phyloP scores from a whole-genome alignment of 2,888 invertebrate genomes.

The Eurois occulta region DNA sequence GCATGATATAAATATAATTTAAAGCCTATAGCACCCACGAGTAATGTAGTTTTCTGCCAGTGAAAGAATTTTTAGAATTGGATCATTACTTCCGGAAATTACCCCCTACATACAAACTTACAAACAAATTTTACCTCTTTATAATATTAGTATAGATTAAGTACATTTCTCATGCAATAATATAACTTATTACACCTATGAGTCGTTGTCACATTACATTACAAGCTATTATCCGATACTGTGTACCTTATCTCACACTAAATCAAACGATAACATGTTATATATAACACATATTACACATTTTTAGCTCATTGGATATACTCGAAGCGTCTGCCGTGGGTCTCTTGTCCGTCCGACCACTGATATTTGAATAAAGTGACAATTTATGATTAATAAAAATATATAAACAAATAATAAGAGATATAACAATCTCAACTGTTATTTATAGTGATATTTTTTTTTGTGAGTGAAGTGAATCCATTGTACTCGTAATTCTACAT shows the following conservation, averaged over 20 bases:
- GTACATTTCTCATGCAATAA: conserved; percentile 22
- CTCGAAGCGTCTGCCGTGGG: conserved; percentile 5
- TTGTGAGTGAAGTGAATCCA: conserved; percentile 27
- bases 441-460: background rate
- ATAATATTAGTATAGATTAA: background rate
- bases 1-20: too few relatives aligned
- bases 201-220: background rate
- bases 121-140: too few relatives aligned
- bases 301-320: conserved; percentile 19
- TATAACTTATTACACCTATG: background rate
- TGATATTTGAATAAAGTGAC: background rate
- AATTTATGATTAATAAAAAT: background rate
- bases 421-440: background rate
- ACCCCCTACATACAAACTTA: too few relatives aligned
- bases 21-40: too few relatives aligned
- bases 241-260: conserved; percentile 16
- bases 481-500: background rate
- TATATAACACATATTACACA: conserved; percentile 10
- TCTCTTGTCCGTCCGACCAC: background rate
- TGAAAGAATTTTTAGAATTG: too few relatives aligned
- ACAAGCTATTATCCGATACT: background rate
- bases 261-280: conserved; percentile 15
- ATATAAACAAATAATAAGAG: background rate
- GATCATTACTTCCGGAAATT: too few relatives aligned
- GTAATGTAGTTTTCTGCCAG: too few relatives aligned